Percentiles rank a stretch among this genome's conserved stretches.
These are phyloP conservation scores for Cricetomys ansorgei DNA, from an alignment of 2,113 vertebrate species.

Conservation along the genomic window DNA sequence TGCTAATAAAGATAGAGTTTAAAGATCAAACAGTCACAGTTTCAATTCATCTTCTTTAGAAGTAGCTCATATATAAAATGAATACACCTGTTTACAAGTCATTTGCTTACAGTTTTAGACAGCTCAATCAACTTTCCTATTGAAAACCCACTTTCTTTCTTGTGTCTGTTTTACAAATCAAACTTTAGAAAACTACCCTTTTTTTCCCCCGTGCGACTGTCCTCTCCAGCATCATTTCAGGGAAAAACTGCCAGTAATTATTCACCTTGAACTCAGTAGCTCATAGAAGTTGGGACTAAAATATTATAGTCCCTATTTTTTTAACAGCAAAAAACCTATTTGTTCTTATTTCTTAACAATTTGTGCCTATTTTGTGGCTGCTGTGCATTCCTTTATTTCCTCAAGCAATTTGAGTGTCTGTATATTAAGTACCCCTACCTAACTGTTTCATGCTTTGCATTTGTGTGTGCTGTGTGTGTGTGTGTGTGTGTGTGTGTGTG, in stretches of 20 bases:
- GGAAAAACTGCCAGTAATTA: not conserved
- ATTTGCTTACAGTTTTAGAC: not conserved
- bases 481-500: not conserved
- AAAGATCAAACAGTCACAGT: constrained; percentile 69
- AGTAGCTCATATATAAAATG: constrained; percentile 52
- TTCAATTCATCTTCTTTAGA: constrained; percentile 52
- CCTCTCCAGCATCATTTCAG: not conserved
- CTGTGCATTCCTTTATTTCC: constrained; percentile 4
- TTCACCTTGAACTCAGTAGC: not conserved
- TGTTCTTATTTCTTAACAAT: constrained; percentile 34
- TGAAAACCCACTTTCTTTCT: constrained; percentile 28
- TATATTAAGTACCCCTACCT: not conserved
- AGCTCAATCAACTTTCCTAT: not conserved
- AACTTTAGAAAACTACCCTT: not conserved
- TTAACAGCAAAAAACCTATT: not conserved
- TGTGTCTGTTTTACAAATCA: constrained; percentile 22
- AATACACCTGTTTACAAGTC: not conserved
- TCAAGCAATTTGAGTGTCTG: not conserved
- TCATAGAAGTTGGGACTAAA: not conserved
- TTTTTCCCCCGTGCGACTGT: not conserved
- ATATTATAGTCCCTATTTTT: constrained; percentile 4
- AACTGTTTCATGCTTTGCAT: not conserved
- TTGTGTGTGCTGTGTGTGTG: not conserved
- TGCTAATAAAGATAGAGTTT: constrained; percentile 68
- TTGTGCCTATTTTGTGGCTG: not conserved